Evolutionary conservation across 2,113 vertebrate genomes (phyloP), one percentile per base, ranked within the genome.

Genomic region (Tor tambroides): DNA sequence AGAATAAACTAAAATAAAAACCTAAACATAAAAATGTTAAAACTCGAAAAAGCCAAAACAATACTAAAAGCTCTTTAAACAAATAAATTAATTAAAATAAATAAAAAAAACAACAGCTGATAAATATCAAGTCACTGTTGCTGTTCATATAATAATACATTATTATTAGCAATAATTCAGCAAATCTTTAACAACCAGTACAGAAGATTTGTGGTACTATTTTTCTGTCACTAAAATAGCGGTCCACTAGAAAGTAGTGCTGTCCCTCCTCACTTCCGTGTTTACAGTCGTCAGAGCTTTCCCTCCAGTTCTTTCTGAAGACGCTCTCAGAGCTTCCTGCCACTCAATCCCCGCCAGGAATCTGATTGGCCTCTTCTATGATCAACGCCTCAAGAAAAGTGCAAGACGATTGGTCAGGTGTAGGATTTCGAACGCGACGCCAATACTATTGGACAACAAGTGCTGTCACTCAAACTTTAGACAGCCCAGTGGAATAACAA

Each of bases 241-340:
- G 90, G 90, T 91, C 87, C 80, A 77, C 90, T 89, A 93, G 80
- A 96, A 94, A 94, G 93, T 94, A 95, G 93, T 93, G 88, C 94
- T 21, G 83, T 90, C 85, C 78, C 84, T 65, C 90, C 85, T 91
- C 74, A 94, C 94, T 96, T 96, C 95, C 94, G 94, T 95, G 93
- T 95, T 95, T 95, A 95, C 95, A 95, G 91, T 94, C 90, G 83
- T 83, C 90, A 91, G 80, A 88, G 89, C 90, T 94, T 95, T 95
- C 95, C 95, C 95, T 96, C 95, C 95, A 96, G 91, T 94, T 94
- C 94, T 94, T 93, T 93, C 91, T 89, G 81, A 93, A 93, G 94
- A 91, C 86, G 87, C 89, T 88, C 91, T 91, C 85, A 86, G 91
- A 92, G 91, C 89, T 89, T 51, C 88, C 80, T 90, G 93, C 91